A percentile compares a stretch with the other conserved stretches of the same genome.
phyloP scores from a whole-genome alignment of 1,140 invertebrate genomes.

The Aphis craccivora region DNA sequence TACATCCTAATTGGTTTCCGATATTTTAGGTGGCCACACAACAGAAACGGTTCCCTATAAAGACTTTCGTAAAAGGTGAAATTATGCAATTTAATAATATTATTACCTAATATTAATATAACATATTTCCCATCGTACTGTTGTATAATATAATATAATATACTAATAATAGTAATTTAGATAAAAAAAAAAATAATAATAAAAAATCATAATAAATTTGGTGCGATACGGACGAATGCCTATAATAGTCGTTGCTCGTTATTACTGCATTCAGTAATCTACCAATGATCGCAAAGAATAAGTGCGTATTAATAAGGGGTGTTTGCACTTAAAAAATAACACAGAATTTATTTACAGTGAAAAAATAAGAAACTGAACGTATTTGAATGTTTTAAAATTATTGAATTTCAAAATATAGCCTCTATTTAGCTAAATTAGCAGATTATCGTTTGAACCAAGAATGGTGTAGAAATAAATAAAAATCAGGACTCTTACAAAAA shows the following conservation, averaged over 20 bases:
- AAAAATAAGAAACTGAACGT: neutral
- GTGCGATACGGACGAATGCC: neutral
- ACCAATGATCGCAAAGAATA: neutral
- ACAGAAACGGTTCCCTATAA: neutral
- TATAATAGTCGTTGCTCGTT: neutral
- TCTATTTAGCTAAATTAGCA: neutral
- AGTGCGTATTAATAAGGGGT: fast-evolving
- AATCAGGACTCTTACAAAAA: neutral
- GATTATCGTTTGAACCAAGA: neutral
- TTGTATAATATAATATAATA: neutral
- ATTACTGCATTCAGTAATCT: neutral
- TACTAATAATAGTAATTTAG: neutral
- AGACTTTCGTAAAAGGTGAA: neutral
- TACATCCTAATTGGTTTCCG: neutral
- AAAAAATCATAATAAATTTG: neutral
- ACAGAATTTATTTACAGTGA: neutral
- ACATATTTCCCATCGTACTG: neutral
- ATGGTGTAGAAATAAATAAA: neutral
- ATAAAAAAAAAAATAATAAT: no score
- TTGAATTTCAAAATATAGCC: neutral
- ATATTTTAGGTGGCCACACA: neutral
- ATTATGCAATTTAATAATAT: neutral
- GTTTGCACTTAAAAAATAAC: neutral
- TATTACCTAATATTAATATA: neutral
- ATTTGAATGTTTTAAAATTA: neutral